Base-by-base conservation (phyloP, 2,113 vertebrate genomes). In the Eulemur rufifrons region DNA sequence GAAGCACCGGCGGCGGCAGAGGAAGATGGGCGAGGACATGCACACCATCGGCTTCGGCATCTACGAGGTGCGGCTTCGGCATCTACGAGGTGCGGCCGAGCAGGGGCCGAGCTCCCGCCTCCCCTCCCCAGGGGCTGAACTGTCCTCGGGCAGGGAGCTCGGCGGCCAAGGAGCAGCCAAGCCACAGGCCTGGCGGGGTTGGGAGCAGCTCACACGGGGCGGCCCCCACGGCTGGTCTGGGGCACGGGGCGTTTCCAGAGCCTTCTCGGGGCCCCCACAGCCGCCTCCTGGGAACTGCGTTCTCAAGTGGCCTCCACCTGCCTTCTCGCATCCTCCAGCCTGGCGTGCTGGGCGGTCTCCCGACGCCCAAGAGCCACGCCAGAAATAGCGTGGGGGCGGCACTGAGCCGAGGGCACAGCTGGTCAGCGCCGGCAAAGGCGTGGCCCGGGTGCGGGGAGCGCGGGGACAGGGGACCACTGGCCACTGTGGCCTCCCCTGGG, bases 41-140 rank as follows among this genome's bases (percentile, higher is more conserved):
- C 99, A 99, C 97, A 99, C 99, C 52, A 99, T 99, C 0, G 99
- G 99, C 80, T 99, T 99, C 5, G 99, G 99, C 4, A 99, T 99
- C 98, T 99, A 99, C 4, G 99, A 99, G 99, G 99, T 98, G 96
- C 81, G 98, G 99, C 3, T 98, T 96, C 81, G 98, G 99, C 3
- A 99, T 99, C 98, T 99, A 99, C 4, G 99, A 99, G 99, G 99
- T 98, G 96, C 81, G 98, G 27, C 87, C 29, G 32, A 1, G 0
- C 1, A 1, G 3, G 27, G 74, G 27, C 0, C 15, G 52, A 3
- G 12, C 34, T 13, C 45, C 56, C 3, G 0, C 15, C 66, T 4
- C 23, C 50, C 61, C 17, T 37, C 50, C 42, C 86, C n/a, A 50
- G 29, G 17, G 50, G 3, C 69, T 50, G 81, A 21, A 20, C 73